Percentiles rank a stretch among this genome's conserved stretches.
Conservation (phyloP, 2,113 vertebrate species). For the Actenoides lindsayi region DNA sequence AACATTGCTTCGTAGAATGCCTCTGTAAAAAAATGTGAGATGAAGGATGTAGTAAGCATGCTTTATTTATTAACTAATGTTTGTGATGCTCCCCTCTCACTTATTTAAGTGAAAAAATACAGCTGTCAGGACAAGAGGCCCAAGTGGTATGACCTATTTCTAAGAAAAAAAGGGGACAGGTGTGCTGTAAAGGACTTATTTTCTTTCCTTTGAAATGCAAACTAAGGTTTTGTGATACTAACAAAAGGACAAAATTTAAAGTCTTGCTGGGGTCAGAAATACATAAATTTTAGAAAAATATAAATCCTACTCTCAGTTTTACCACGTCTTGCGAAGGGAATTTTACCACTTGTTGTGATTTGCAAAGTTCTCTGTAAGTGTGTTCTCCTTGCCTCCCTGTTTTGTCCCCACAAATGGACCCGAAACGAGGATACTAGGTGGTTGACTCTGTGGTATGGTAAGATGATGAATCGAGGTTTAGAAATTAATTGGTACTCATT, state of each 20-base stretch:
- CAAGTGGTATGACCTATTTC: not conserved
- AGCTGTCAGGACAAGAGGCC: not conserved
- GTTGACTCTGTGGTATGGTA: rapidly evolving
- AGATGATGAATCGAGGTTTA: not conserved
- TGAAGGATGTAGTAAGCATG: not conserved
- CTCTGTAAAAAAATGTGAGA: not conserved
- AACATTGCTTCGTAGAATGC: not conserved
- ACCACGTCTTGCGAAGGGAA: too few species aligned
- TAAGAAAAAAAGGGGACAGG: not conserved
- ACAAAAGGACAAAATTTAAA: not conserved
- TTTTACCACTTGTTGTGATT: not conserved
- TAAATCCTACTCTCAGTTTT: not conserved
- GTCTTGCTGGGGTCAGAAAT: not conserved
- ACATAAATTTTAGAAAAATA: not conserved
- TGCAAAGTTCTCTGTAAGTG: not conserved
- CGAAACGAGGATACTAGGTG: not conserved
- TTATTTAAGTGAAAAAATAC: not conserved
- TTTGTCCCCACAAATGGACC: not conserved
- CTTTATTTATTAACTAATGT: not conserved
- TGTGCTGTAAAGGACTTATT: not conserved
- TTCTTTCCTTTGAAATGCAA: not conserved
- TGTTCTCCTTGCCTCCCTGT: not conserved
- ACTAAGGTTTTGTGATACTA: not conserved
- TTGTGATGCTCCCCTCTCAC: not conserved
- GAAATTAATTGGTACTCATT: not conserved